These are phyloP conservation scores for Sylvilagus floridanus DNA, from an alignment of 2,797 vertebrate genomes.

Conservation along the genomic window DNA sequence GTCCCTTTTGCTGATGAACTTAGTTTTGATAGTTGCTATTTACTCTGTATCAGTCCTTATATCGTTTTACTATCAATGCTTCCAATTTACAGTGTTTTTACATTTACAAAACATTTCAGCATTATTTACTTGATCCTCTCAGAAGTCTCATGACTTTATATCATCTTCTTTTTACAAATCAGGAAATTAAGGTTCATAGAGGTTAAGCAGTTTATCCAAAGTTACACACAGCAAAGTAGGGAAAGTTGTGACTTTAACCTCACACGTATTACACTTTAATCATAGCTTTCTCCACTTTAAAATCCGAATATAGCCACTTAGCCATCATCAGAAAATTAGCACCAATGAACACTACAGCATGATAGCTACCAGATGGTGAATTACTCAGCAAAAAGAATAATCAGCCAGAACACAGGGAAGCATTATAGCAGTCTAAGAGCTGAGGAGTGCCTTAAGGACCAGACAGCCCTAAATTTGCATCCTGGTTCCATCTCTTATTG, in stretches of 20 bases:
- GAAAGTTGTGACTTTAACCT: conserved; percentile 35
- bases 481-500: background rate
- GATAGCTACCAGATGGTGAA: conserved; percentile 70
- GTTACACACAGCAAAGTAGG: background rate
- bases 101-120: conserved; percentile 44
- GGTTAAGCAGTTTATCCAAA: conserved; percentile 60
- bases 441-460: background rate
- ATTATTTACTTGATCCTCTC: conserved; percentile 57
- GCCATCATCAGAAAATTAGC: conserved; percentile 74
- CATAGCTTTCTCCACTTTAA: conserved; percentile 64
- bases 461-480: background rate
- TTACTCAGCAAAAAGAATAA: conserved; percentile 54
- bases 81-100: background rate
- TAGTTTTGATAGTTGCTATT: background rate
- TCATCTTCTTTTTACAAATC: conserved; percentile 51
- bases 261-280: conserved; percentile 5
- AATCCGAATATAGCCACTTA: conserved; percentile 56
- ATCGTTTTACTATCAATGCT: background rate
- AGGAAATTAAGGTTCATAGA: conserved; percentile 46
- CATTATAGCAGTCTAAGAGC: background rate
- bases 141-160: background rate
- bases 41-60: background rate
- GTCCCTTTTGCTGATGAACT: background rate
- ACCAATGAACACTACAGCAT: conserved; percentile 65
- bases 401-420: background rate